Percentiles rank a stretch among this genome's conserved stretches.
Evolutionary conservation across 2,797 vertebrate genomes (phyloP).

Genomic region (Notolepis coatsorum): DNA sequence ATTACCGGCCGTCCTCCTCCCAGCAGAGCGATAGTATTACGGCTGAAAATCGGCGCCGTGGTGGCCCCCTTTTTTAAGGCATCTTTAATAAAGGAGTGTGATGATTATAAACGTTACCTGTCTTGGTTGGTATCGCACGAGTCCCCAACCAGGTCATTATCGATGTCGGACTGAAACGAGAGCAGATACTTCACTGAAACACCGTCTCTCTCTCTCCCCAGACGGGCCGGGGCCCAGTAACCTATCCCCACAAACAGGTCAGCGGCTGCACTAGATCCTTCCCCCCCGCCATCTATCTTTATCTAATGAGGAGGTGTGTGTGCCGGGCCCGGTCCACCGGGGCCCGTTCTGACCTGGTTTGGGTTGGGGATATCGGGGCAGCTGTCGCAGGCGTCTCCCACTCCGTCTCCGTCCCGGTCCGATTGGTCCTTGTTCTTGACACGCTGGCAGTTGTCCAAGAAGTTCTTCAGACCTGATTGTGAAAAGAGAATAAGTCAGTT

Average conservation of each 20-base stretch:
- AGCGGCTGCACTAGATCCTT: no score
- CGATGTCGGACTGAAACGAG: slow-evolving; percentile 90
- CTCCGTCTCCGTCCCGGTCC: slow-evolving; percentile 92
- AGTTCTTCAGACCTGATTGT: slow-evolving; percentile 93
- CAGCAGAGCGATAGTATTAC: no score
- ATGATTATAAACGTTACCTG: slow-evolving; percentile 81
- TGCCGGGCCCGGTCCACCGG: neutral
- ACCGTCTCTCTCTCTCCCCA: neutral
- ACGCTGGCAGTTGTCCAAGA: slow-evolving; percentile 94
- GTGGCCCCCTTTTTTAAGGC: neutral
- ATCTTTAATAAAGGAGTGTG: no score
- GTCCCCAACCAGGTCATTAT: slow-evolving; percentile 96
- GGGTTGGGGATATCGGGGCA: slow-evolving; percentile 96
- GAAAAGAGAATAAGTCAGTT: neutral
- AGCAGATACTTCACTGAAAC: slow-evolving; percentile 22
- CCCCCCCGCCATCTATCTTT: no score
- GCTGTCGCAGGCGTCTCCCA: slow-evolving; percentile 97
- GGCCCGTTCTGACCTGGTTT: slow-evolving; percentile 87
- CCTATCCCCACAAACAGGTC: no score
- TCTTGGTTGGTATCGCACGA: slow-evolving; percentile 99
- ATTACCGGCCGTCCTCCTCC: no score
- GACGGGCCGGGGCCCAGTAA: no score
- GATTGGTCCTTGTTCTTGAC: slow-evolving; percentile 90
- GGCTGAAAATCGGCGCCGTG: no score
- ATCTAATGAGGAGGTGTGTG: neutral